A percentile compares a stretch with the other conserved stretches of the same genome.
Evolutionary conservation across 2,888 invertebrate genomes (phyloP).

Genomic region (Drosophila pseudotakahashii): DNA sequence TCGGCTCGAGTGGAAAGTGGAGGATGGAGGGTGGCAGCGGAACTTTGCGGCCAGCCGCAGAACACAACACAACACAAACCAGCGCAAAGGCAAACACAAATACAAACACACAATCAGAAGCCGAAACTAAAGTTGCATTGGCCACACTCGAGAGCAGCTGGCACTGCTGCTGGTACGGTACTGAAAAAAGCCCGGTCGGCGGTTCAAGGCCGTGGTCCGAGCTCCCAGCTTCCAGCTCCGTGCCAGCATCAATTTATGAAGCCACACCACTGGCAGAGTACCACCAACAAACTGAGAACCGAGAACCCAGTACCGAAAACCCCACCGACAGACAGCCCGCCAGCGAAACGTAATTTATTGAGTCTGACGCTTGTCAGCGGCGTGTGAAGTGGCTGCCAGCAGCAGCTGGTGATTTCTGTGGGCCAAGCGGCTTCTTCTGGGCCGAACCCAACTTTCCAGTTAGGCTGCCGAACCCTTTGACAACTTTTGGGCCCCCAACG

Average conservation of each 20-base stretch:
- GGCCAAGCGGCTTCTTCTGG: conserved; percentile 20
- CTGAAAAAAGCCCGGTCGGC: conserved; percentile 17
- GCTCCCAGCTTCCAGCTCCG: background rate
- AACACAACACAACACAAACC: conserved; percentile 22
- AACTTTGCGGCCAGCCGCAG: conserved; percentile 42
- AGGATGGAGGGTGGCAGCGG: conserved; percentile 31
- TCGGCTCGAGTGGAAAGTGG: conserved; percentile 25
- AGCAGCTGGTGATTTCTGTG: conserved; percentile 48
- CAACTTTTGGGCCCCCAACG: conserved; percentile 39
- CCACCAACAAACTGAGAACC: background rate
- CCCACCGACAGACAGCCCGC: conserved; percentile 22
- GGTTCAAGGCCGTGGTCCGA: conserved; percentile 46
- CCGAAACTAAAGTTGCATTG: conserved; percentile 42
- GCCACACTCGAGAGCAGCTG: conserved; percentile 38
- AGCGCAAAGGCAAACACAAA: conserved; percentile 27
- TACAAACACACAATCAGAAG: conserved; percentile 36
- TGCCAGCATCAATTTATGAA: conserved; percentile 44
- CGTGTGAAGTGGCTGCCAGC: conserved; percentile 44
- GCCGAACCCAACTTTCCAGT: conserved; percentile 25
- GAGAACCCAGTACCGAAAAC: conserved; percentile 2
- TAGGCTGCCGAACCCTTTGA: conserved; percentile 43
- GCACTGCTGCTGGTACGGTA: conserved; percentile 15
- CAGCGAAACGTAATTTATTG: conserved; percentile 58
- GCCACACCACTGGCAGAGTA: conserved; percentile 10
- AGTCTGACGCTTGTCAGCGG: conserved; percentile 59